Percentiles rank a stretch among this genome's conserved stretches.
phyloP scores from a whole-genome alignment of 2,888 invertebrate species.

The Fragum sueziense region DNA sequence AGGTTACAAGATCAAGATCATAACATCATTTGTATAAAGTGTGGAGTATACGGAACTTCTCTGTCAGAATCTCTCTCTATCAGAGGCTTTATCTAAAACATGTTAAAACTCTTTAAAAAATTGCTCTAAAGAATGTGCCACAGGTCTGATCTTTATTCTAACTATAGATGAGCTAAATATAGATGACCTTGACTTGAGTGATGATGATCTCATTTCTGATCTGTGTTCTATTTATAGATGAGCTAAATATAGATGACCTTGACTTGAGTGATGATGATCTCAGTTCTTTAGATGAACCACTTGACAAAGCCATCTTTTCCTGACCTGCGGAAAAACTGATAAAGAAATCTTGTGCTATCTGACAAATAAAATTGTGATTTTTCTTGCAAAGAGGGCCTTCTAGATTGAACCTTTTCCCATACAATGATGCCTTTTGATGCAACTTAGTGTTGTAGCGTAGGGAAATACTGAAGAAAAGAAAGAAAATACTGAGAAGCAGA shows the following conservation, averaged over 20 bases:
- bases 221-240: constrained; percentile 29
- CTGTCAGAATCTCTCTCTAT: too few species aligned
- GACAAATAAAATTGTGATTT: too few species aligned
- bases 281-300: constrained; percentile 42
- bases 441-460: neutral
- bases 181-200: constrained; percentile 65
- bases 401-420: neutral
- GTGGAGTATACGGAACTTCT: too few species aligned
- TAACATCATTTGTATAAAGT: too few species aligned
- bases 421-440: neutral
- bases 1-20: too few species aligned
- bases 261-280: constrained; percentile 63
- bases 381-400: too few species aligned
- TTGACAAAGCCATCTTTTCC: constrained; percentile 32
- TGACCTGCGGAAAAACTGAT: constrained; percentile 9
- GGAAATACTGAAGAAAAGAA: neutral
- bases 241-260: constrained; percentile 62
- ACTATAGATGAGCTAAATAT: constrained; percentile 52
- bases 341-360: neutral
- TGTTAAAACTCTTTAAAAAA: too few species aligned
- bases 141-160: too few species aligned
- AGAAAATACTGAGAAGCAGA: neutral
- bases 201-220: too few species aligned
- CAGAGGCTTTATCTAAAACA: too few species aligned
- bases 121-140: too few species aligned